Evolutionary conservation across 2,113 vertebrate genomes (phyloP).

Genomic region (Scophthalmus maximus): DNA sequence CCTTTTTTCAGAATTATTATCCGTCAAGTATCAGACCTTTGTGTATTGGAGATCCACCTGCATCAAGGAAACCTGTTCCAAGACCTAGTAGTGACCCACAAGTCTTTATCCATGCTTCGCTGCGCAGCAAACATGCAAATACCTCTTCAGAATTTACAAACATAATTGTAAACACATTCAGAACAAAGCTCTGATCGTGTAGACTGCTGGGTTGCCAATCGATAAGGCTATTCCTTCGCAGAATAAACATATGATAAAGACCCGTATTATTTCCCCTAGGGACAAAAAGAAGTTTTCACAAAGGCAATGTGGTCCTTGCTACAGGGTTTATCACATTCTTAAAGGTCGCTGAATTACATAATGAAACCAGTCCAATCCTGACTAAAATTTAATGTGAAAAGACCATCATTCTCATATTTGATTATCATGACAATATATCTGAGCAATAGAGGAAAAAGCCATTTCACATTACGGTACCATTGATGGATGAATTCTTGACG

Average conservation of each 20-base stretch:
- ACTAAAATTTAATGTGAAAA: constrained; percentile 7
- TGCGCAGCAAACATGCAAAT: constrained; percentile 43
- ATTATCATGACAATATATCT: constrained; percentile 6
- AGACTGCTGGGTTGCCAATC: constrained; percentile 21
- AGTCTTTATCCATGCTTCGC: constrained; percentile 54
- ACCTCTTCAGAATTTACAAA: constrained; percentile 37
- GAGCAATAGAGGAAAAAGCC: constrained; percentile 7
- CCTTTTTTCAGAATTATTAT: constrained; percentile 36
- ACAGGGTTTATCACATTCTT: constrained; percentile 4
- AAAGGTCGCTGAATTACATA: background rate
- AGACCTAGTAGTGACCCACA: constrained; percentile 40
- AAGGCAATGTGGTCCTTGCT: constrained; percentile 1
- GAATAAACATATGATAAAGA: constrained; percentile 35
- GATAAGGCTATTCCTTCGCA: constrained; percentile 43
- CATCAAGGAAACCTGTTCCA: constrained; percentile 13
- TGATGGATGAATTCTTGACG: constrained; percentile 13
- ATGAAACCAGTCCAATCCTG: background rate
- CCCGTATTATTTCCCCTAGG: background rate
- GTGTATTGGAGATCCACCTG: constrained; percentile 38
- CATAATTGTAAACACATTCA: constrained; percentile 59
- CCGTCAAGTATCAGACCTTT: constrained; percentile 26
- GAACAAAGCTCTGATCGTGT: constrained; percentile 10
- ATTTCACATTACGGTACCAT: constrained; percentile 22
- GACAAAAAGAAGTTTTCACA: constrained; percentile 4
- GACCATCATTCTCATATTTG: constrained; percentile 5